These are phyloP conservation scores for Dryocosmus kuriphilus DNA, from an alignment of 2,888 invertebrate genomes.

Conservation along the genomic window DNA sequence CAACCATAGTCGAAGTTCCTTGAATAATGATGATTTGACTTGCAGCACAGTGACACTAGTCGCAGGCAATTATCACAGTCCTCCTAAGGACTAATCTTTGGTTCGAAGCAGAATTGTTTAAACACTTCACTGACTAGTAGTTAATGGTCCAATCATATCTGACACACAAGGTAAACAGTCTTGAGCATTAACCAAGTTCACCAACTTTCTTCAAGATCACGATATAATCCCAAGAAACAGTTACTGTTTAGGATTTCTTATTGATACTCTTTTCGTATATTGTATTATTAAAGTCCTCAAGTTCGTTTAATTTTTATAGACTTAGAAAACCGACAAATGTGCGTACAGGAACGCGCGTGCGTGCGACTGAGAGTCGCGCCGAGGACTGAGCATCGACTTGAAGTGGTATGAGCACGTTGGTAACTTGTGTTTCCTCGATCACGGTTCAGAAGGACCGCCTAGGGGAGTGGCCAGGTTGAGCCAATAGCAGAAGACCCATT, in stretches of 20 bases:
- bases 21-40: conserved; percentile 55
- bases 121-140: conserved; percentile 42
- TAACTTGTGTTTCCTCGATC: conserved; percentile 55
- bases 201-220: conserved; percentile 2
- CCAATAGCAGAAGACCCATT: conserved; percentile 64
- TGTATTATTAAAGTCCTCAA: neutral
- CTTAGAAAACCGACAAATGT: neutral
- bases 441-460: conserved; percentile 63
- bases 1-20: conserved; percentile 74
- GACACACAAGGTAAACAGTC: conserved; percentile 2
- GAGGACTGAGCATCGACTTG: conserved; percentile 67
- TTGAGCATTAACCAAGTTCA: conserved; percentile 13
- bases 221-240: neutral
- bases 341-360: conserved; percentile 62
- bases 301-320: neutral
- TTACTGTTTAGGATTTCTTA: neutral
- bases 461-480: conserved; percentile 68
- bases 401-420: conserved; percentile 57
- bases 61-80: conserved; percentile 23
- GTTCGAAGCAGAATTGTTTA: conserved; percentile 15
- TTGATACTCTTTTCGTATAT: neutral
- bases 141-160: neutral
- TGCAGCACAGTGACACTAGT: conserved; percentile 4
- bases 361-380: conserved; percentile 70
- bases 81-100: conserved; percentile 29